Conservation (phyloP, 2,888 invertebrate species). For the Eupsilia transversa region DNA sequence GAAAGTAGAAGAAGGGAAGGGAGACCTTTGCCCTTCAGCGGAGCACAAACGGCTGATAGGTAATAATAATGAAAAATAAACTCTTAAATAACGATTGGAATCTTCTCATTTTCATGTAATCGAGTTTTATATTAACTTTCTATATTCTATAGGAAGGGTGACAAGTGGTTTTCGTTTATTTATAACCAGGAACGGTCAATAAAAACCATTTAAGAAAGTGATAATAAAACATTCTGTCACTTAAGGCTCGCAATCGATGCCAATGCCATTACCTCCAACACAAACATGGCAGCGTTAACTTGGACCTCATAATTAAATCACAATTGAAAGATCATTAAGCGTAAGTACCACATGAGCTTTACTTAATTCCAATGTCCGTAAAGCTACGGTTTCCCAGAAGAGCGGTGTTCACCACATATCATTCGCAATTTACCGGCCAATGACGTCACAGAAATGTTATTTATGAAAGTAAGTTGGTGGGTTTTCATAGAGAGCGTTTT, state of each 20-base stretch:
- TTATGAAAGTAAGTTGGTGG: background rate
- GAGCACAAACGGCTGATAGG: too few species aligned
- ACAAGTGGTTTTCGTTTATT: constrained; percentile 8
- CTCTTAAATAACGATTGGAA: background rate
- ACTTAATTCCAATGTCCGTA: constrained; percentile 11
- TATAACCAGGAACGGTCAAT: background rate
- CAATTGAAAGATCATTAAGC: constrained; percentile 32
- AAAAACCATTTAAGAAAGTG: constrained; percentile 31
- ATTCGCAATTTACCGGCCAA: background rate
- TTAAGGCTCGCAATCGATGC: background rate
- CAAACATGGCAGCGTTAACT: constrained; percentile 32
- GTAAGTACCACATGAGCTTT: background rate
- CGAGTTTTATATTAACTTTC: constrained; percentile 3
- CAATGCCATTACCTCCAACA: constrained; percentile 1
- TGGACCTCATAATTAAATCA: constrained; percentile 14
- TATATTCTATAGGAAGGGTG: constrained; percentile 2
- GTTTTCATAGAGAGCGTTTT: background rate
- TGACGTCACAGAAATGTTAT: background rate
- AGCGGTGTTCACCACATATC: background rate
- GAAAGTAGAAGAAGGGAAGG: too few species aligned
- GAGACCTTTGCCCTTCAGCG: too few species aligned
- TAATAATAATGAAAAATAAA: background rate
- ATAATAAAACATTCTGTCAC: constrained; percentile 27
- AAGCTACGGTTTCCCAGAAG: background rate
- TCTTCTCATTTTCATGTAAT: background rate